Evolutionary conservation across 64 coral and sea anemone genomes (phyloP), one percentile per base, ranked within the genome.

Genomic region (Platygyra sinensis): DNA sequence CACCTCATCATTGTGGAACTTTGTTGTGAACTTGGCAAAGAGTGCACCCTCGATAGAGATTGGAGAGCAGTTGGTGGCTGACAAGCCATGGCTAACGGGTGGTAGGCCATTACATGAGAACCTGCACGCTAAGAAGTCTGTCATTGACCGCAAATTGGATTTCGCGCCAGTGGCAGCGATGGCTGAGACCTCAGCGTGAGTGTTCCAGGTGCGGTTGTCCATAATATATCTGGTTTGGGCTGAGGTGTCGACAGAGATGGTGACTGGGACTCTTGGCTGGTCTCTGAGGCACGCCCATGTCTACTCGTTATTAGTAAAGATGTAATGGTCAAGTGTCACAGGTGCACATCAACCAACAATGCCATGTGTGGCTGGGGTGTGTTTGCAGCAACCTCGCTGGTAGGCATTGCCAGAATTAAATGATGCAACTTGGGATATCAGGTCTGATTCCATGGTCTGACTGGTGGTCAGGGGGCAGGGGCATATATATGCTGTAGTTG

Each of bases 261-360:
- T 86, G 86, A 96, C 86, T 46, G 94, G 32, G 31, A 92, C 86
- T 77, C 79, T 74, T 9, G 79, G 89, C 90, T 92, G 94, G 55
- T 91, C 77, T 46, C 86, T 0, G 7, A 96, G 62, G 31, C 73
- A 38, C 10, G 79, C 86, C 30, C 72, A 20, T 85, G 17, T 91
- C 94, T 89, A 95, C 72, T 91, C 89, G 28, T 89, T 89, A 74
- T 89, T 93, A 2, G 78, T 59, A 46, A 93, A 93, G 42, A 46
- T 46, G 7, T 46, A 5, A 8, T 92, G 89, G 28, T 69, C 60
- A 25, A 92, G 90, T 36, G 33, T 36, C 27, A 16, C 5, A 36
- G 73, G 28, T 65, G 71, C 11, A 25, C 13, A 15, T 31, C 82
- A 62, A 60, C 39, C 17, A 55, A 83, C 59, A 4, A 22, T 78